phyloP scores from a whole-genome alignment of 2,888 invertebrate species.

The Leucania comma region DNA sequence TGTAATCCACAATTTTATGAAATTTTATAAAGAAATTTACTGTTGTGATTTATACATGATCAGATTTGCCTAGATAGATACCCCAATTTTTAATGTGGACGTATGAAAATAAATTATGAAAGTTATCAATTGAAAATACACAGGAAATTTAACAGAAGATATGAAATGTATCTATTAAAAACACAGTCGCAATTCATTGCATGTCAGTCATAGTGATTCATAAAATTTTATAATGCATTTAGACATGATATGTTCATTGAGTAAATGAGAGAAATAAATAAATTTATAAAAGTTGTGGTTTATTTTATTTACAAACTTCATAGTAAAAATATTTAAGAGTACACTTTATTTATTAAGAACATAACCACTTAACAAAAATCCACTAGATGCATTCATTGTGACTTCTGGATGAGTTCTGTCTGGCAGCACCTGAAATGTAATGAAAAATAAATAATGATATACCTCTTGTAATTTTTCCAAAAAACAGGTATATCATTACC shows the following conservation, averaged over 20 bases:
- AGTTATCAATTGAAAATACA: conserved; percentile 35
- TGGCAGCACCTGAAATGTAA: conserved; percentile 90
- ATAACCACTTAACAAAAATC: conserved; percentile 96
- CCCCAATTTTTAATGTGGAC: conserved; percentile 56
- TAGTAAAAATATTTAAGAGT: conserved; percentile 11
- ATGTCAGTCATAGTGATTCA: conserved; percentile 76
- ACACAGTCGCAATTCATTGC: conserved; percentile 69
- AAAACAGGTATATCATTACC: too few relatives aligned
- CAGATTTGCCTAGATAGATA: conserved; percentile 57
- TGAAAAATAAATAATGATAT: conserved; percentile 10
- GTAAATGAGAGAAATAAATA: conserved; percentile 81
- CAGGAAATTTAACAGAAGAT: conserved; percentile 37
- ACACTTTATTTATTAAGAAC: conserved; percentile 83
- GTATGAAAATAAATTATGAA: conserved; percentile 51
- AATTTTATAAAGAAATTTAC: conserved; percentile 65
- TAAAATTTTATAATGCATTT: conserved; percentile 82
- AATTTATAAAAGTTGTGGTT: conserved; percentile 71
- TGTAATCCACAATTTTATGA: conserved; percentile 59
- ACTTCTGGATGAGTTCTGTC: conserved; percentile 99
- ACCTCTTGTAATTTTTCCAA: background rate
- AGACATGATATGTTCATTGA: conserved; percentile 82
- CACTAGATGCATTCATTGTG: conserved; percentile 96
- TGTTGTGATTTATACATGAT: conserved; percentile 62
- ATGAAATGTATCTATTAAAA: conserved; percentile 57
- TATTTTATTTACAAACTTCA: conserved; percentile 58